These are phyloP conservation scores for Aramus guarauna DNA, from an alignment of 2,113 vertebrate species.

Conservation along the genomic window DNA sequence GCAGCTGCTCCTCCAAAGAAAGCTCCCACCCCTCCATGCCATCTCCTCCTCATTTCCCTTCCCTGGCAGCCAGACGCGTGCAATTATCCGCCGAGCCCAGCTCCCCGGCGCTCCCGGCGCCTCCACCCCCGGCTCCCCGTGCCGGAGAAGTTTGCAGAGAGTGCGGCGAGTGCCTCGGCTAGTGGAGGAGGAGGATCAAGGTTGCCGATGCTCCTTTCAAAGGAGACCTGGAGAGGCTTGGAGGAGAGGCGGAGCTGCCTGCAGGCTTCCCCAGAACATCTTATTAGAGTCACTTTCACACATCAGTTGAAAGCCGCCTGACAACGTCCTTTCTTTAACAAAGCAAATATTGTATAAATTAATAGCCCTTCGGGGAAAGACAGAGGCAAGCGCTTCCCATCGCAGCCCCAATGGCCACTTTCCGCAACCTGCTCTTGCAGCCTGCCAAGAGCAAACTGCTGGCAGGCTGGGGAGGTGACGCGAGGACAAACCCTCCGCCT, in stretches of 20 bases:
- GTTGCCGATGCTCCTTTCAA: conserved; percentile 39
- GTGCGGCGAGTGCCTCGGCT: background rate
- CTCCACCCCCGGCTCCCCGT: fast-evolving
- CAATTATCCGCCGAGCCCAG: background rate
- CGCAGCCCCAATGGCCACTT: background rate
- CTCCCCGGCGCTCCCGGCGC: background rate
- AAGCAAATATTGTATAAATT: conserved; percentile 58
- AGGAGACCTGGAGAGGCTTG: conserved; percentile 31
- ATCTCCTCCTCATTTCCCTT: background rate
- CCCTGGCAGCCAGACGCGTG: background rate
- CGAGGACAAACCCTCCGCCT: background rate
- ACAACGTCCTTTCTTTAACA: conserved; percentile 44
- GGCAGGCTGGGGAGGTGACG: background rate
- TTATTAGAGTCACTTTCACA: conserved; percentile 69
- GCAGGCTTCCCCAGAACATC: conserved; percentile 33
- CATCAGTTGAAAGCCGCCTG: conserved; percentile 49
- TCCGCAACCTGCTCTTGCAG: background rate
- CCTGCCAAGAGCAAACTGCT: background rate
- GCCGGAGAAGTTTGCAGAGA: background rate
- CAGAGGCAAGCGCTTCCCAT: background rate
- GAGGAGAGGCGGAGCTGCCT: conserved; percentile 16
- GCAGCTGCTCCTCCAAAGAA: background rate
- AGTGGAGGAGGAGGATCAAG: conserved; percentile 33
- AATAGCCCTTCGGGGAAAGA: conserved; percentile 22
- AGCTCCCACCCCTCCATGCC: background rate